Conservation (phyloP, 2,888 invertebrate species). For the Drosophila recens region DNA sequence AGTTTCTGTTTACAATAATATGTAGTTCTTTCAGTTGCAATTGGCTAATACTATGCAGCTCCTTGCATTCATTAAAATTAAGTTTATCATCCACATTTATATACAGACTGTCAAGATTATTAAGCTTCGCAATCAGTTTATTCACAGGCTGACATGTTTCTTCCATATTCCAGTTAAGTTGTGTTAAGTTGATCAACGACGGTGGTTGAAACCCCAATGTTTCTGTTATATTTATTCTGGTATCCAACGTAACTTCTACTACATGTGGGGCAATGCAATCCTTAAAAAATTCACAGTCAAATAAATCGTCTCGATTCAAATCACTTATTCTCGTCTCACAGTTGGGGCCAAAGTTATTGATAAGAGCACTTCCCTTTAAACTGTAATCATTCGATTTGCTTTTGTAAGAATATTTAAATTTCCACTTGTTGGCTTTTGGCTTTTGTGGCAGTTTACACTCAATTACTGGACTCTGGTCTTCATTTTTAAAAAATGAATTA, state of each 20-base stretch:
- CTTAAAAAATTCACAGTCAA: neutral
- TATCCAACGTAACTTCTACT: neutral
- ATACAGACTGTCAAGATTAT: neutral
- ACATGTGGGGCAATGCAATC: neutral
- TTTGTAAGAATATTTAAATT: neutral
- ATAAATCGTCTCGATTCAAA: too few species aligned
- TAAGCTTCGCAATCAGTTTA: neutral
- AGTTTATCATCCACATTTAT: neutral
- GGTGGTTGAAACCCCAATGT: neutral
- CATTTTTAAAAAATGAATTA: neutral
- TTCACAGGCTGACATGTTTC: neutral
- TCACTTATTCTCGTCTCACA: neutral
- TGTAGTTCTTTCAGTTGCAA: neutral
- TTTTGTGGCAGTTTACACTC: neutral
- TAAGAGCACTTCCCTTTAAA: neutral
- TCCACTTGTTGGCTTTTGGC: neutral
- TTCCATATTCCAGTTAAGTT: neutral
- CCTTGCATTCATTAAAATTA: neutral
- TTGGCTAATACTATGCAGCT: neutral
- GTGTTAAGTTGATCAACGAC: neutral
- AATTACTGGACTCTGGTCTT: neutral
- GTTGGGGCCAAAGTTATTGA: neutral
- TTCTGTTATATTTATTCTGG: neutral
- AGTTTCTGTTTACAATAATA: neutral
- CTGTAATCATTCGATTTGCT: neutral